Conservation (phyloP, 1,140 invertebrate species). For the Drosophila pruinosa region DNA sequence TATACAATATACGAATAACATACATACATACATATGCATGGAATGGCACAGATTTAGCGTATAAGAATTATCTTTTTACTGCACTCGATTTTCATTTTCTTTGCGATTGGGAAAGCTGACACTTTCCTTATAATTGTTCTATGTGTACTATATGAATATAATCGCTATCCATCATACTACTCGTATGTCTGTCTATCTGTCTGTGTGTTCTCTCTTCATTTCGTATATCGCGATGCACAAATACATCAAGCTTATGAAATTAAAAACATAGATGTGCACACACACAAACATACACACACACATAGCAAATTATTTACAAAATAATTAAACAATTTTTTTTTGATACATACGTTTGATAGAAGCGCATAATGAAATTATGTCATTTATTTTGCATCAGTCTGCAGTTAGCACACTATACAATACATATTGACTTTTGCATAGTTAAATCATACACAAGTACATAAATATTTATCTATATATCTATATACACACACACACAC, state of each 20-base stretch:
- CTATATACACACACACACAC: conserved; percentile 11
- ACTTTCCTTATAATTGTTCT: neutral
- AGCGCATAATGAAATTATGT: conserved; percentile 40
- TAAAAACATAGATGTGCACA: conserved; percentile 3
- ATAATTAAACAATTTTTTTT: conserved; percentile 36
- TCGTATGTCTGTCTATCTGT: neutral
- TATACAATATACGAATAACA: neutral
- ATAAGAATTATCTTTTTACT: neutral
- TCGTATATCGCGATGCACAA: neutral
- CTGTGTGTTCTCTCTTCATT: neutral
- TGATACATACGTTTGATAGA: conserved; percentile 32
- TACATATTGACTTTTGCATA: conserved; percentile 32
- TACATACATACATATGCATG: neutral
- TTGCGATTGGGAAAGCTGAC: neutral
- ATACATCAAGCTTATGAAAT: neutral
- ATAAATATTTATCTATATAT: conserved; percentile 35
- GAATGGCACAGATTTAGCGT: neutral
- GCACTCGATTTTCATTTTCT: neutral
- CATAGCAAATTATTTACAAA: conserved; percentile 41
- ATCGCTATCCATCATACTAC: neutral
- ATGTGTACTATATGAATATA: neutral
- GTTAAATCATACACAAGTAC: conserved; percentile 3
- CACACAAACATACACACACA: conserved; percentile 9
- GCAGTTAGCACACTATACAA: neutral
- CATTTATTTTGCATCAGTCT: neutral